Conservation (phyloP, 2,797 vertebrate genomes). For the Anguilla obscura region DNA sequence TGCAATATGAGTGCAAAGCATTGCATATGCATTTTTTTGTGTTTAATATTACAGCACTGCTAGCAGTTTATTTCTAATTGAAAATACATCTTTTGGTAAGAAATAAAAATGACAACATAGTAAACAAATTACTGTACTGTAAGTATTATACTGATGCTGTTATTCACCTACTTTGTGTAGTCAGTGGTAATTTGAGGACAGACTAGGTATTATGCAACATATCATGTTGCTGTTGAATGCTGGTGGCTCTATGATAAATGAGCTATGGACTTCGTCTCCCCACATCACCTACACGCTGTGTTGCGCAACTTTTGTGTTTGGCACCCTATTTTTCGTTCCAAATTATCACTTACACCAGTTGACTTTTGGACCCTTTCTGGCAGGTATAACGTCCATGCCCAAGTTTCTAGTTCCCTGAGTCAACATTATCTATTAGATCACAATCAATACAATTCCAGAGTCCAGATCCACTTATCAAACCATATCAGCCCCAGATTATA, state of each 20-base stretch:
- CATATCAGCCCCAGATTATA: constrained; percentile 16
- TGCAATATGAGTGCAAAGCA: neutral
- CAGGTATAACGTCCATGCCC: neutral
- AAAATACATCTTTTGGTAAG: neutral
- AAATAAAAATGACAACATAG: neutral
- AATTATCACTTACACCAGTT: constrained; percentile 1
- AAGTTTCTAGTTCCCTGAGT: constrained; percentile 1
- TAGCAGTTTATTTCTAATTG: neutral
- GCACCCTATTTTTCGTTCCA: neutral
- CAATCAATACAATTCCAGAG: constrained; percentile 32
- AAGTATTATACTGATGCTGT: constrained; percentile 2
- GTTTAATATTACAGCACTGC: neutral
- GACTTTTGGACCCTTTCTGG: constrained; percentile 18
- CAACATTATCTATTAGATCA: constrained; percentile 32
- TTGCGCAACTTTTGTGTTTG: neutral
- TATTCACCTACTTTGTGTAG: constrained; percentile 1
- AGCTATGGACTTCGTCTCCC: constrained; percentile 2
- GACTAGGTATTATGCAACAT: neutral
- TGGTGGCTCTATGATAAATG: neutral
- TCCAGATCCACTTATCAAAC: constrained; percentile 26
- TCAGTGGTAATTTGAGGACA: neutral
- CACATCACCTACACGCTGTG: neutral
- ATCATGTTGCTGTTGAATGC: neutral
- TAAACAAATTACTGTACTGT: neutral
- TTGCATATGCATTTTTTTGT: neutral